Evolutionary conservation across 2,888 invertebrate genomes (phyloP).

Genomic region (Tetranychus piercei): DNA sequence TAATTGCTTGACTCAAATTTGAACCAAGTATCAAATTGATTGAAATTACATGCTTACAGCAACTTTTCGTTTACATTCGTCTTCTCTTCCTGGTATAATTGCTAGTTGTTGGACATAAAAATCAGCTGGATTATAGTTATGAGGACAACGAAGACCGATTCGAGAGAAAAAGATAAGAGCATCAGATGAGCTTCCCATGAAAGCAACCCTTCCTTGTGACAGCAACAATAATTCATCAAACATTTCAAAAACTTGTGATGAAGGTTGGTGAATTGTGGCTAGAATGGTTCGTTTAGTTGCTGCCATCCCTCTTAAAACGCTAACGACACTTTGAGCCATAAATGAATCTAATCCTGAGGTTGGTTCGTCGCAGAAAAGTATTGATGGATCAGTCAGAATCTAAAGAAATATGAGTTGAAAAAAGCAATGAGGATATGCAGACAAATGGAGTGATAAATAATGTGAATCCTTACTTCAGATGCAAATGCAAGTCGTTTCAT

Average conservation of each 20-base stretch:
- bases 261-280: slow-evolving; percentile 42
- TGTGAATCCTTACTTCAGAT: slow-evolving; percentile 48
- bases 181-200: slow-evolving; percentile 35
- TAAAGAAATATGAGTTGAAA: slow-evolving; percentile 30
- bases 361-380: slow-evolving; percentile 93
- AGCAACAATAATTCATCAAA: slow-evolving; percentile 38
- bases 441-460: background rate
- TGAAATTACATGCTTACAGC: background rate
- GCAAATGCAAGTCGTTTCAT: slow-evolving; percentile 86
- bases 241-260: slow-evolving; percentile 36
- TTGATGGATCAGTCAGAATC: slow-evolving; percentile 78
- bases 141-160: slow-evolving; percentile 33
- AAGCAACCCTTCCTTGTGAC: slow-evolving; percentile 39
- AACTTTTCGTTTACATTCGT: slow-evolving; percentile 55
- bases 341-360: slow-evolving; percentile 90
- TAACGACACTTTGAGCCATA: slow-evolving; percentile 83
- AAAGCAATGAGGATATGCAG: background rate
- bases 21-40: background rate
- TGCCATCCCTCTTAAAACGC: slow-evolving; percentile 40
- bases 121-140: slow-evolving; percentile 38
- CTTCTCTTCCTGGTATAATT: slow-evolving; percentile 55
- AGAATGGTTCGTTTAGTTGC: slow-evolving; percentile 37
- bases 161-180: slow-evolving; percentile 34
- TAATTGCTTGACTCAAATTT: background rate
- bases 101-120: slow-evolving; percentile 36